A percentile compares a stretch with the other conserved stretches of the same genome.
phyloP scores from a whole-genome alignment of 2,888 invertebrate genomes.

The Sipha maydis region DNA sequence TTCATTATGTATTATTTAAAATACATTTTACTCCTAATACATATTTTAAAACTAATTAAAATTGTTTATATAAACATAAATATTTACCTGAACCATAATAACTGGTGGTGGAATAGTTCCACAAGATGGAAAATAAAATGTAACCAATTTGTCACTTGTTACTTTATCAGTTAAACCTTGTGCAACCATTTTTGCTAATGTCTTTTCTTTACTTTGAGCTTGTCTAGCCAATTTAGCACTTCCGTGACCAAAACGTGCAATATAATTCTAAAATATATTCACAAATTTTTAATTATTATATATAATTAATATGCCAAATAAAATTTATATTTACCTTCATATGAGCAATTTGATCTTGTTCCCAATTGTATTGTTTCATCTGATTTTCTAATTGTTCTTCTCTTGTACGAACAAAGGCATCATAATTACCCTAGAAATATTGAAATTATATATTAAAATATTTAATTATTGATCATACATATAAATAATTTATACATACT shows the following conservation, averaged over 20 bases:
- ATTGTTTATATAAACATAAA: conserved; percentile 63
- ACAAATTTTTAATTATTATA: neutral
- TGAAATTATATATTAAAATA: neutral
- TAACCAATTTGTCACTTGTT: conserved; percentile 86
- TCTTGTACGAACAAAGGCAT: conserved; percentile 92
- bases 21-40: too few relatives aligned
- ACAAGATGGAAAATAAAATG: conserved; percentile 95
- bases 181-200: conserved; percentile 98
- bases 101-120: conserved; percentile 98
- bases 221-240: conserved; percentile 98
- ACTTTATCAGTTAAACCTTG: conserved; percentile 97
- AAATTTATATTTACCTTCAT: conserved; percentile 82
- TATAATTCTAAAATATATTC: conserved; percentile 80
- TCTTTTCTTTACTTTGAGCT: conserved; percentile 99
- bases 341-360: conserved; percentile 98
- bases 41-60: conserved; percentile 21
- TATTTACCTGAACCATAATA: conserved; percentile 90
- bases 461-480: neutral
- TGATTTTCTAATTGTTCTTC: conserved; percentile 97
- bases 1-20: neutral
- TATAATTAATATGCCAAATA: neutral
- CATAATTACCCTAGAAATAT: conserved; percentile 83
- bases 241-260: conserved; percentile 99
- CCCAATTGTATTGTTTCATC: conserved; percentile 99
- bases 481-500: conserved; percentile 69